phyloP scores from a whole-genome alignment of 2,797 vertebrate species.

The Eulemur coronatus region DNA sequence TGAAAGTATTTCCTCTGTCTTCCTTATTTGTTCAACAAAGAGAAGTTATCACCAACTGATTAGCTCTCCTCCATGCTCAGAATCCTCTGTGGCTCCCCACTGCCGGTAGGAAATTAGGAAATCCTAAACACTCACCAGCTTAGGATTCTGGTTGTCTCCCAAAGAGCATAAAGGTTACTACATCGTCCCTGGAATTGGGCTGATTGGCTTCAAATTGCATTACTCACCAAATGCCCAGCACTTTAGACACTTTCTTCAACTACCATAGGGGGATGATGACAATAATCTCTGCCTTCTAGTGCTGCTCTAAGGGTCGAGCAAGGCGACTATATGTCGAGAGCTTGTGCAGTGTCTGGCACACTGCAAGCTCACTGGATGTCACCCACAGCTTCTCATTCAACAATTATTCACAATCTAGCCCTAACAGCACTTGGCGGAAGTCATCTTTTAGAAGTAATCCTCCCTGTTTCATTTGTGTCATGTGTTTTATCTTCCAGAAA shows the following conservation, averaged over 20 bases:
- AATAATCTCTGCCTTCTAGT: not conserved
- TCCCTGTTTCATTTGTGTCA: not conserved
- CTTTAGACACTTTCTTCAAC: not conserved
- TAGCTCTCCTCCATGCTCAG: not conserved
- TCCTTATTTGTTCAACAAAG: not conserved
- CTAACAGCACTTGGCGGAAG: not conserved
- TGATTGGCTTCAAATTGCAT: not conserved
- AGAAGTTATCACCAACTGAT: not conserved
- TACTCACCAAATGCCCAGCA: not conserved
- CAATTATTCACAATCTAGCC: not conserved
- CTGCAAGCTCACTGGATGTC: not conserved
- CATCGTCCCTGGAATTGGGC: not conserved
- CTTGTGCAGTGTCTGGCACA: fast-evolving
- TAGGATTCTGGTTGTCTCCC: not conserved
- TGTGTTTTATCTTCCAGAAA: not conserved
- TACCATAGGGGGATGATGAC: not conserved
- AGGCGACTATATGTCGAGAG: not conserved
- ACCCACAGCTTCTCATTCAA: not conserved
- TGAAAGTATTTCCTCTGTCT: not conserved
- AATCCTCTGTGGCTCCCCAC: not conserved
- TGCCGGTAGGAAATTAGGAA: not conserved
- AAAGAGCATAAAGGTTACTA: not conserved
- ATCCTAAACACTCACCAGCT: not conserved
- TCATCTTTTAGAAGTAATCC: not conserved
- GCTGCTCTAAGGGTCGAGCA: not conserved